Evolutionary conservation across 2,113 vertebrate species (phyloP).

Genomic region (Polypterus senegalus): DNA sequence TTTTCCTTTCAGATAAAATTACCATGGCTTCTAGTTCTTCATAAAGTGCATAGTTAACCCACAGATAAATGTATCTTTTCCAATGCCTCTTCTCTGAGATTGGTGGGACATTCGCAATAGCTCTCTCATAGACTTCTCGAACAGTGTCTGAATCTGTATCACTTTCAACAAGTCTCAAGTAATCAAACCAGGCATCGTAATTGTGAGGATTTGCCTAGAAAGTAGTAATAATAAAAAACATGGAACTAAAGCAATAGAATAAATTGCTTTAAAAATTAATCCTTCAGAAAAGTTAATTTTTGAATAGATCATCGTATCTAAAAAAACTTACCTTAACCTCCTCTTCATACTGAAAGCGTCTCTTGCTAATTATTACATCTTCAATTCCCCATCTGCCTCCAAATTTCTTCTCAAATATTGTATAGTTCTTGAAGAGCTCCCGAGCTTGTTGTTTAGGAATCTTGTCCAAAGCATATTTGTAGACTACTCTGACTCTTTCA

Average conservation of each 20-base stretch:
- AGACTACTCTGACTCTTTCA: slow-evolving; percentile 89
- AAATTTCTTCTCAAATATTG: slow-evolving; percentile 96
- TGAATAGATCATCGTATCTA: too few relatives aligned
- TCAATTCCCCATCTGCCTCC: slow-evolving; percentile 90
- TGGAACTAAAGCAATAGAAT: too few relatives aligned
- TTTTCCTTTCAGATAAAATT: too few relatives aligned
- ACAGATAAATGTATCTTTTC: slow-evolving; percentile 93
- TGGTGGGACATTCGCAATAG: slow-evolving; percentile 58
- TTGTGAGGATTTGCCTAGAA: slow-evolving; percentile 63
- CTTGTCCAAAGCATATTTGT: slow-evolving; percentile 86
- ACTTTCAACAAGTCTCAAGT: slow-evolving; percentile 59
- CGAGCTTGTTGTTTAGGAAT: slow-evolving; percentile 90
- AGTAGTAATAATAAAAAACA: not conserved
- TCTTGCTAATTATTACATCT: slow-evolving; percentile 93
- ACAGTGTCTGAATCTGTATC: slow-evolving; percentile 47
- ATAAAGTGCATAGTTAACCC: slow-evolving; percentile 90
- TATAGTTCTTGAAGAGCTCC: slow-evolving; percentile 95
- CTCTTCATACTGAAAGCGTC: slow-evolving; percentile 93
- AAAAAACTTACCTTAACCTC: slow-evolving; percentile 80
- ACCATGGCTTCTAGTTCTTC: slow-evolving; percentile 95
- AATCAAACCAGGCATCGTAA: slow-evolving; percentile 66
- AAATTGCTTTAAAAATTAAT: too few relatives aligned
- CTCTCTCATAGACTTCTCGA: slow-evolving; percentile 61
- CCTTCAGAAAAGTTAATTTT: too few relatives aligned
- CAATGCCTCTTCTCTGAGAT: slow-evolving; percentile 70